Percentiles rank a stretch among this genome's conserved stretches.
Conservation (phyloP, 2,113 vertebrate genomes). For the Cebidichthys violaceus region DNA sequence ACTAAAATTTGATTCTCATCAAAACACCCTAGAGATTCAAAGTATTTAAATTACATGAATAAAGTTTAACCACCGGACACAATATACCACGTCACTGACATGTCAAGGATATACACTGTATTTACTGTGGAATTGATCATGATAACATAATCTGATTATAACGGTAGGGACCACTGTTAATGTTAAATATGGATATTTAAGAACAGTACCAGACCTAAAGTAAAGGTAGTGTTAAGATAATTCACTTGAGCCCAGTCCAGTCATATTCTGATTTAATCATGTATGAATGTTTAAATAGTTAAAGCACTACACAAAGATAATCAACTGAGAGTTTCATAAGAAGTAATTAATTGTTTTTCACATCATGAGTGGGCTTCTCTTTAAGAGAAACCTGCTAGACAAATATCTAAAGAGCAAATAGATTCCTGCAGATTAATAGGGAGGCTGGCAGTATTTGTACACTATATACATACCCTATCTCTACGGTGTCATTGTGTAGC, state of each 20-base stretch:
- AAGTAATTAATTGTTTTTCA: too few relatives aligned
- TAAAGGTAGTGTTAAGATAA: not conserved
- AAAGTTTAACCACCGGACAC: not conserved
- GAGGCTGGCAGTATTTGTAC: rapidly evolving
- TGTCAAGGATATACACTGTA: not conserved
- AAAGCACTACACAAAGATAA: too few relatives aligned
- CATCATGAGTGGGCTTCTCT: constrained; percentile 45
- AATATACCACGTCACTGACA: not conserved
- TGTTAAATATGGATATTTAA: not conserved
- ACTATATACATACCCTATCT: rapidly evolving
- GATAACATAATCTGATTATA: not conserved
- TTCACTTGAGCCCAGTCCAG: too few relatives aligned
- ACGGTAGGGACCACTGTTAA: not conserved
- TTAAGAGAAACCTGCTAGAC: constrained; percentile 78
- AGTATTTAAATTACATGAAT: not conserved
- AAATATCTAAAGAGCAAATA: constrained; percentile 81
- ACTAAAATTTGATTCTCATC: not conserved
- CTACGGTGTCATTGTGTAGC: not conserved
- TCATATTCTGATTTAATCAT: too few relatives aligned
- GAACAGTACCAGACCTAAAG: not conserved
- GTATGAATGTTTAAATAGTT: too few relatives aligned
- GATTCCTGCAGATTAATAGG: rapidly evolving
- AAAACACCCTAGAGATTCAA: not conserved
- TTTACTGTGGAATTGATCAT: not conserved
- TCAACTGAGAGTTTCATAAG: too few relatives aligned